Conservation (phyloP, 2,888 invertebrate species). For the Branchipolynoe longqiensis region DNA sequence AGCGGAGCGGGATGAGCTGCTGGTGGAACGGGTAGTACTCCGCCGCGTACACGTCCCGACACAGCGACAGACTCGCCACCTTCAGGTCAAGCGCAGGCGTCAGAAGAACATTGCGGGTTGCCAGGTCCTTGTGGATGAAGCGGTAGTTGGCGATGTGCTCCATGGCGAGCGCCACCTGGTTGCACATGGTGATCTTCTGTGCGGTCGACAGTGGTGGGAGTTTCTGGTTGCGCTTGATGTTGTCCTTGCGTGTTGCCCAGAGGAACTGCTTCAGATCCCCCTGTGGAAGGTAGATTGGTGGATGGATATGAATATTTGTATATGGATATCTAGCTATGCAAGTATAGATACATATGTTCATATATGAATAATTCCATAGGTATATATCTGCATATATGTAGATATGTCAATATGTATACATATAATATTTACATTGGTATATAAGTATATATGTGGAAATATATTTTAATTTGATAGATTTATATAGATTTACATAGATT, state of each 20-base stretch:
- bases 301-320: constrained; percentile 66
- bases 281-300: too few relatives aligned
- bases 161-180: constrained; percentile 91
- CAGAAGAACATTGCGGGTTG: constrained; percentile 94
- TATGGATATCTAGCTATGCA: background rate
- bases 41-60: constrained; percentile 92
- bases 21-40: constrained; percentile 89
- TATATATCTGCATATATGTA: too few relatives aligned
- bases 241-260: constrained; percentile 84
- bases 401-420: background rate
- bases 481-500: too few relatives aligned
- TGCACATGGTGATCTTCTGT: constrained; percentile 82
- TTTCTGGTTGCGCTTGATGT: constrained; percentile 81
- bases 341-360: background rate
- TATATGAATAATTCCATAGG: background rate
- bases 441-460: too few relatives aligned
- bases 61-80: constrained; percentile 90
- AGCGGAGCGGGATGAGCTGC: constrained; percentile 88
- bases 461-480: too few relatives aligned
- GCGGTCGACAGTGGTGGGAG: constrained; percentile 85
- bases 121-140: constrained; percentile 94
- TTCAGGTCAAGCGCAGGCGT: constrained; percentile 90
- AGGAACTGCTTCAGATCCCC: constrained; percentile 92
- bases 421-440: too few relatives aligned
- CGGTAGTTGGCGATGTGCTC: constrained; percentile 89